Base-by-base conservation (phyloP, 1,140 invertebrate genomes). In the Pseudachorutes palmiensis region DNA sequence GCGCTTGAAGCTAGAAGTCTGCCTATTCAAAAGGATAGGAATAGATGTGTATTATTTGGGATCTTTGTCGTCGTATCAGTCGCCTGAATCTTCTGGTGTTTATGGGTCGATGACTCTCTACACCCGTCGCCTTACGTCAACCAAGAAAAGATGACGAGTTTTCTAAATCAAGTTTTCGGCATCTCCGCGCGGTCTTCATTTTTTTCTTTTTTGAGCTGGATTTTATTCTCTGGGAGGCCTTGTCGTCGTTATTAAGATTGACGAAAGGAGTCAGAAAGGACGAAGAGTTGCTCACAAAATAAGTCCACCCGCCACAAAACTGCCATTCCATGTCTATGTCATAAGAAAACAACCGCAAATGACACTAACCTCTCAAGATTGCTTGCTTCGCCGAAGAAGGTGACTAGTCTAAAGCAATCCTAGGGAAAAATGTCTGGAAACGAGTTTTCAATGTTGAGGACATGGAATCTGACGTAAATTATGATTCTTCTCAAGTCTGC, bases 91-190 rank as follows among this genome's bases (percentile, higher is more conserved):
- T 55, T 55, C 14, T 14, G 24, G 51, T 19, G 51, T 55, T 55
- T 55, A 55, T 24, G 51, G 51, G 51, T 55, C 51, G 51, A 55
- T 55, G 51, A 55, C 51, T 55, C 51, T 55, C 36, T 55, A 22
- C 5, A 55, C 51, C 51, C 51, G 51, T 55, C 12, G 51, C 51
- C 12, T 55, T 26, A 14, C 51, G 51, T 55, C 51, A 5, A 9
- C 5, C 24, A 55, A 55, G 51, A 22, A 26, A 55, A 55, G 51
- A 55, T 55, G 51, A 55, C 51, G 24, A 55, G 14, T 55, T 55
- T 24, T 55, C 51, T 55, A 55, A 55, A 55, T 55, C 51, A 55
- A 55, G 14, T 55, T 55, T 55, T 55, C 51, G 51, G 51, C 51
- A 55, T 55, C 51, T 55, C 24, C 24, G 14, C 9, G 9, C 36